Percentiles rank a stretch among this genome's conserved stretches.
phyloP scores from a whole-genome alignment of 1,140 invertebrate species.

The Nymphalis io region DNA sequence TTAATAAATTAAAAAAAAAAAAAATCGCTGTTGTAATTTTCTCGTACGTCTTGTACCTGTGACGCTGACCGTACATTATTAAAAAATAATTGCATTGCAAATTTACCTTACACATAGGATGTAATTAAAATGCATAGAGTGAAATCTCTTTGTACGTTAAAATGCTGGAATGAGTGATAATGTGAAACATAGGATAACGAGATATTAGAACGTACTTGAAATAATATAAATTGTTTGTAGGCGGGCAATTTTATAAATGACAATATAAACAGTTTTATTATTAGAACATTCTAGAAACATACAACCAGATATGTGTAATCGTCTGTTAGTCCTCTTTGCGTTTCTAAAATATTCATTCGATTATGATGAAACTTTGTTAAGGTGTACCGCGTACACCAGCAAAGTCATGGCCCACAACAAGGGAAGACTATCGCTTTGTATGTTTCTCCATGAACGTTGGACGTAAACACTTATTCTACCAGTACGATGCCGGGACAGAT shows the following conservation, averaged over 20 bases:
- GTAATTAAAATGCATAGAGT: conserved; percentile 15
- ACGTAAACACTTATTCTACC: too few species aligned
- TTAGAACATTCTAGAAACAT: neutral
- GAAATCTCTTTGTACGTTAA: neutral
- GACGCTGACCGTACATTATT: neutral
- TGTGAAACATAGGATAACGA: neutral
- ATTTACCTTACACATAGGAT: conserved; percentile 8
- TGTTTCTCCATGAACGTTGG: too few species aligned
- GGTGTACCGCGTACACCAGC: too few species aligned
- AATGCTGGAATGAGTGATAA: neutral
- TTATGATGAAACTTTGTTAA: too few species aligned
- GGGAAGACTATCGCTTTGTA: too few species aligned
- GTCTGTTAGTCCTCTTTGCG: neutral
- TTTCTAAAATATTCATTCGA: too few species aligned
- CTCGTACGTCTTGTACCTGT: neutral
- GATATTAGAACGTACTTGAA: neutral
- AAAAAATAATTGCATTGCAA: neutral
- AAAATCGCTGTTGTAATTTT: too few species aligned
- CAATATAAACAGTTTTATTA: neutral
- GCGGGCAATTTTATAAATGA: neutral
- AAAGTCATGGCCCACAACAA: too few species aligned
- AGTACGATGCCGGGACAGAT: too few species aligned
- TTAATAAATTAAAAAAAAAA: too few species aligned
- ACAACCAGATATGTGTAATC: neutral
- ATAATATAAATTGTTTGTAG: conserved; percentile 11